A percentile compares a stretch with the other conserved stretches of the same genome.
Conservation (phyloP, 2,113 vertebrate species). For the Callopanchax toddi region DNA sequence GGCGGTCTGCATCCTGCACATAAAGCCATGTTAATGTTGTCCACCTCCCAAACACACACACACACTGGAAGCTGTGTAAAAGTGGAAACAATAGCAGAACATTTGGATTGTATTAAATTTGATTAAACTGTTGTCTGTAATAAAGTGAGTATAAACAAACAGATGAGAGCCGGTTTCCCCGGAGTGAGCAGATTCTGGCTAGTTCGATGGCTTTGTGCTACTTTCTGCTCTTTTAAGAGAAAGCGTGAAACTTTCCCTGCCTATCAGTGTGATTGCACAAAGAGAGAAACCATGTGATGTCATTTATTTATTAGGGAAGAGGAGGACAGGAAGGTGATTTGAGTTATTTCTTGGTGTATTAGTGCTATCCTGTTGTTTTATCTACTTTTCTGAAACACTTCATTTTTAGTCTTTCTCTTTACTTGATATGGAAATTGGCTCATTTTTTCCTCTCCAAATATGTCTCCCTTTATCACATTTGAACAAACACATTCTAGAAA, state of each 20-base stretch:
- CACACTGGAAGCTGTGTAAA: neutral
- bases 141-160: neutral
- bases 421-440: slow-evolving; percentile 8
- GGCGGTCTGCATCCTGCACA: too few relatives aligned
- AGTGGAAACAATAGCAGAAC: neutral
- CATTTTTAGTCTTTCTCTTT: neutral
- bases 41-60: too few relatives aligned
- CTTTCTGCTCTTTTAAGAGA: slow-evolving; percentile 4
- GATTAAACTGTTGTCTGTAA: neutral
- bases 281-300: neutral
- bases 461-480: slow-evolving; percentile 1
- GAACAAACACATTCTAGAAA: slow-evolving; percentile 8
- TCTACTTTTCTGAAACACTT: neutral
- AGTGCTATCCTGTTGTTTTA: neutral
- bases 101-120: slow-evolving; percentile 3
- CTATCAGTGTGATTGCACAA: slow-evolving; percentile 7
- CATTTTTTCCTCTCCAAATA: neutral
- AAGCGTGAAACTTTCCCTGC: neutral
- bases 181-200: neutral
- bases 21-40: too few relatives aligned
- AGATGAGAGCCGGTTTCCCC: neutral
- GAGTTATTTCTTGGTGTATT: slow-evolving; percentile 3
- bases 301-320: slow-evolving; percentile 16
- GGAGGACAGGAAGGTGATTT: neutral
- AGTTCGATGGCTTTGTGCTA: neutral